These are phyloP conservation scores for Syngnathus acus DNA, from an alignment of 2,797 vertebrate genomes.

Conservation along the genomic window DNA sequence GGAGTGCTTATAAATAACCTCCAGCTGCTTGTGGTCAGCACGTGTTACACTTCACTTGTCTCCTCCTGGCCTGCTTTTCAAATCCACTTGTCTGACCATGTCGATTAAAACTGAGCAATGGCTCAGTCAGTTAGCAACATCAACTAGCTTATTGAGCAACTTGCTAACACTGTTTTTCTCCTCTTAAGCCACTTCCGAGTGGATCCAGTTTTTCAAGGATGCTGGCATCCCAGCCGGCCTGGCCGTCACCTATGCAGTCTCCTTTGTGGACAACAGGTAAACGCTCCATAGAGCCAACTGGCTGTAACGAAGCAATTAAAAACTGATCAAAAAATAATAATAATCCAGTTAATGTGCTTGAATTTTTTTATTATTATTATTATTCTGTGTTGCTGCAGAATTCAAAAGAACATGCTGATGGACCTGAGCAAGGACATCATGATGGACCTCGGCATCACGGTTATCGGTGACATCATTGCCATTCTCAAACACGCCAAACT, in stretches of 20 bases:
- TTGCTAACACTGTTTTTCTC: background rate
- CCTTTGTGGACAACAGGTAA: constrained; percentile 94
- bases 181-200: constrained; percentile 82
- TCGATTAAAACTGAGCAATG: too few relatives aligned
- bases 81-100: background rate
- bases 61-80: background rate
- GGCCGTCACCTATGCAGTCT: constrained; percentile 86
- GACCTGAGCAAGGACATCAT: constrained; percentile 94
- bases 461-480: constrained; percentile 90
- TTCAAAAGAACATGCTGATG: constrained; percentile 91
- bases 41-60: constrained; percentile 29
- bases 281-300: background rate
- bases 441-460: constrained; percentile 88
- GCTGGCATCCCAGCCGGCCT: constrained; percentile 89
- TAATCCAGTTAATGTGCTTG: too few relatives aligned
- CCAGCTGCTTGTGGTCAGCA: constrained; percentile 51
- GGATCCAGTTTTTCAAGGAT: constrained; percentile 95
- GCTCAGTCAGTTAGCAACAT: background rate
- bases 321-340: too few relatives aligned
- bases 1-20: constrained; percentile 61
- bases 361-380: background rate
- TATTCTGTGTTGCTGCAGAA: constrained; percentile 58
- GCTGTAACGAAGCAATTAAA: too few relatives aligned
- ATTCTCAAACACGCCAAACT: constrained; percentile 93
- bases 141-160: background rate